phyloP scores from a whole-genome alignment of 2,888 invertebrate species.

The Entomobrya proxima region DNA sequence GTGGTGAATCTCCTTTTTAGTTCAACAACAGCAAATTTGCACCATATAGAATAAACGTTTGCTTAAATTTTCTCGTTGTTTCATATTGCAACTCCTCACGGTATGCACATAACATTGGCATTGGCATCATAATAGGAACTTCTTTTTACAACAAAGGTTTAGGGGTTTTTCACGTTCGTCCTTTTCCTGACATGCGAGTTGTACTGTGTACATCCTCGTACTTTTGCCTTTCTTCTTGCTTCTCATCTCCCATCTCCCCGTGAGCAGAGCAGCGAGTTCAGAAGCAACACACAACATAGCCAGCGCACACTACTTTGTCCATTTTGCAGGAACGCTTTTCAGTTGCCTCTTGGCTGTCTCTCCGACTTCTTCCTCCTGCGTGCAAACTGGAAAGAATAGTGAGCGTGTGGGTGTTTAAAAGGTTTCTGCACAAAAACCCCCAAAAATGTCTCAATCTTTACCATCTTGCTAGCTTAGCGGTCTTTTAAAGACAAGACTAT shows the following conservation, averaged over 20 bases:
- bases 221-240: background rate
- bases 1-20: background rate
- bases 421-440: background rate
- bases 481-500: background rate
- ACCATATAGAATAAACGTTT: background rate
- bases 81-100: too few relatives aligned
- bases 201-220: background rate
- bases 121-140: too few relatives aligned
- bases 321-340: conserved; percentile 18
- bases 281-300: background rate
- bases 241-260: background rate
- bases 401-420: background rate
- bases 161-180: background rate
- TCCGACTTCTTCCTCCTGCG: conserved; percentile 39
- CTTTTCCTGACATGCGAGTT: background rate
- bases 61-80: background rate
- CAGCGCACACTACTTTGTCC: conserved; percentile 38
- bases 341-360: conserved; percentile 59
- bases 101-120: too few relatives aligned
- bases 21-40: background rate
- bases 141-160: background rate
- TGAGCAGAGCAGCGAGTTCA: too few relatives aligned
- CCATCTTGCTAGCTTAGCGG: background rate
- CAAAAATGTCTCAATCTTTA: background rate
- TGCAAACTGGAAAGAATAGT: conserved; percentile 15